Conservation (phyloP, 2,797 vertebrate species). For the Hippoglossus hippoglossus region DNA sequence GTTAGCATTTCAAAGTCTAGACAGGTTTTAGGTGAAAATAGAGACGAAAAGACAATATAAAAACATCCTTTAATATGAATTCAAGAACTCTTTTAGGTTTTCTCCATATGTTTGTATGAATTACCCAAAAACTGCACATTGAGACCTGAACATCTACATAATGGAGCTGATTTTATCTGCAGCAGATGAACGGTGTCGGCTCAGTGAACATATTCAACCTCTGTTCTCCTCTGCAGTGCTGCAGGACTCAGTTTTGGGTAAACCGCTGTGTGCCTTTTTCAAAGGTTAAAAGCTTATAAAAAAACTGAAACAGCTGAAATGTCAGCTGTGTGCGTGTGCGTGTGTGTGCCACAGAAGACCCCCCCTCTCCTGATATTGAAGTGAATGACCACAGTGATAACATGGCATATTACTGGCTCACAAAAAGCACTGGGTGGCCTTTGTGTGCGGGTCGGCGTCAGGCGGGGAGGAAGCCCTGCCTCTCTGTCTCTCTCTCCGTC, state of each 20-base stretch:
- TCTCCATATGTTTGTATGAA: background rate
- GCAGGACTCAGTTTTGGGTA: conserved; percentile 12
- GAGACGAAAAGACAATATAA: too few relatives aligned
- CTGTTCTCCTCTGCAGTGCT: conserved; percentile 2
- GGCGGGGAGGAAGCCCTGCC: conserved; percentile 26
- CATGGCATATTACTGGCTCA: conserved; percentile 23
- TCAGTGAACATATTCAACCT: background rate
- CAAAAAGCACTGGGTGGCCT: conserved; percentile 53
- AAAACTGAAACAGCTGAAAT: conserved; percentile 49
- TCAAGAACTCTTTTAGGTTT: too few relatives aligned
- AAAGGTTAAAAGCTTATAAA: conserved; percentile 58
- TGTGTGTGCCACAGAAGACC: conserved; percentile 9
- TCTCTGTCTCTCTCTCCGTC: conserved; percentile 11
- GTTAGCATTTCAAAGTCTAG: too few relatives aligned
- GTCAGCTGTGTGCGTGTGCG: conserved; percentile 33
- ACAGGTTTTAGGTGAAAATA: too few relatives aligned
- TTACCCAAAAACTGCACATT: background rate
- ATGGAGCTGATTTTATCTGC: background rate
- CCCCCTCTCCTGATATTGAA: conserved; percentile 34
- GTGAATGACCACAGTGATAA: conserved; percentile 61
- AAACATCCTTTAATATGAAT: too few relatives aligned
- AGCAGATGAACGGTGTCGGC: background rate
- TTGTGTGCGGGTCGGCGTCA: conserved; percentile 35
- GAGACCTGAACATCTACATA: background rate
- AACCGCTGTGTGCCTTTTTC: conserved; percentile 13